These are phyloP conservation scores for Drosophila prosaltans DNA, from an alignment of 1,140 invertebrate genomes.

Conservation along the genomic window DNA sequence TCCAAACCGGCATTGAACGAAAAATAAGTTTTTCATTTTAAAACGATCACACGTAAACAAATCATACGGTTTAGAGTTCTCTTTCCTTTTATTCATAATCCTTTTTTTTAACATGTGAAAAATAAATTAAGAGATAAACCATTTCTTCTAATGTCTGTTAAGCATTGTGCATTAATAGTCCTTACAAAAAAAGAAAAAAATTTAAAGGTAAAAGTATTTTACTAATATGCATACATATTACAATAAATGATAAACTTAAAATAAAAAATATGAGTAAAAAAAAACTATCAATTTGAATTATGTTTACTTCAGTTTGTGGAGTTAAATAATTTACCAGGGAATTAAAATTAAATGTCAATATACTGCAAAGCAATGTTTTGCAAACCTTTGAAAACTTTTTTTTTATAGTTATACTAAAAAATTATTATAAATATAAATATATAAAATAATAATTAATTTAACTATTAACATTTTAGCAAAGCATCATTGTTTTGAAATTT, in stretches of 20 bases:
- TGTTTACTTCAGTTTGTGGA: constrained; percentile 5
- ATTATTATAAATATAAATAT: too few species aligned
- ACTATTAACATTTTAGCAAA: too few species aligned
- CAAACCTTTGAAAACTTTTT: too few species aligned
- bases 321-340: too few species aligned
- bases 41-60: constrained; percentile 42
- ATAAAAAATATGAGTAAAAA: constrained; percentile 58
- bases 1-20: constrained; percentile 27
- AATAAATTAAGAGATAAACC: constrained; percentile 19
- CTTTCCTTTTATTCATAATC: constrained; percentile 16
- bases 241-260: constrained; percentile 54
- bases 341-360: too few species aligned
- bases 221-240: constrained; percentile 62
- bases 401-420: too few species aligned
- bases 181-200: constrained; percentile 16
- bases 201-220: constrained; percentile 60
- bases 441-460: too few species aligned
- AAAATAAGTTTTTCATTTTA: constrained; percentile 36
- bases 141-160: constrained; percentile 39
- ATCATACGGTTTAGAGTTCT: constrained; percentile 16
- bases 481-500: too few species aligned
- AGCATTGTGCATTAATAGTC: constrained; percentile 30
- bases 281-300: constrained; percentile 22
- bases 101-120: constrained; percentile 19
- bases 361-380: too few species aligned